Base-by-base conservation (phyloP, 2,797 vertebrate species). In the Rhincodon typus region DNA sequence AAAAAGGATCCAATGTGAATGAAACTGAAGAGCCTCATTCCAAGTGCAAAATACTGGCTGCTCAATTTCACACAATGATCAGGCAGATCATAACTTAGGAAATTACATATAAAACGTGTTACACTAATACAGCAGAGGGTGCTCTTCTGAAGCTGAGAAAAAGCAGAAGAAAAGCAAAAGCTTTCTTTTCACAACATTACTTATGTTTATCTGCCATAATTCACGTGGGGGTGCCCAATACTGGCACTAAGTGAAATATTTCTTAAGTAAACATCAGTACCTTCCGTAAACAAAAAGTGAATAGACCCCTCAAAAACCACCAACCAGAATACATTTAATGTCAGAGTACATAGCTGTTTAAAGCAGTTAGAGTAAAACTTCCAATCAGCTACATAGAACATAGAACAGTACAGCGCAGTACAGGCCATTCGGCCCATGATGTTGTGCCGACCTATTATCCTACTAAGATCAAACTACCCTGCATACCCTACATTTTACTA, bases 61-160 rank as follows among this genome's bases (percentile, higher is more conserved):
- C 5, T 90, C 62, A 66, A 91, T n/a, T 91, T 91, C 17, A 21
- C 88, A 66, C 17, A 23, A 8, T 62, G 57, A 91, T 91, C 34
- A n/a, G 88, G 57, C 57, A 66, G 5, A 7, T n/a, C 34, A n/a
- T 57, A 34, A 62, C 27, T n/a, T 42, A 38, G 88, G 88, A 67
- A 93, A 93, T 5, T 1, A 19, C n/a, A 93, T n/a, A 25, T 38
- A 34, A 38, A 53, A 66, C 19, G 34, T 91, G 5, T 38, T 66
- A 67, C 34, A 19, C 19, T 38, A 3, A n/a, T 93, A 42, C 90
- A 93, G 90, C 90, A 93, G 90, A 93, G 90, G 90, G 90, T 67
- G 90, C 90, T 93, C 62, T 93, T 93, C 21, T 23, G 38, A 50
- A 50, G 46, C 46, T 3, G 46, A 50, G 46, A 50, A 50, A 46